phyloP scores from a whole-genome alignment of 2,113 vertebrate species.

The Sapayoa aenigma region DNA sequence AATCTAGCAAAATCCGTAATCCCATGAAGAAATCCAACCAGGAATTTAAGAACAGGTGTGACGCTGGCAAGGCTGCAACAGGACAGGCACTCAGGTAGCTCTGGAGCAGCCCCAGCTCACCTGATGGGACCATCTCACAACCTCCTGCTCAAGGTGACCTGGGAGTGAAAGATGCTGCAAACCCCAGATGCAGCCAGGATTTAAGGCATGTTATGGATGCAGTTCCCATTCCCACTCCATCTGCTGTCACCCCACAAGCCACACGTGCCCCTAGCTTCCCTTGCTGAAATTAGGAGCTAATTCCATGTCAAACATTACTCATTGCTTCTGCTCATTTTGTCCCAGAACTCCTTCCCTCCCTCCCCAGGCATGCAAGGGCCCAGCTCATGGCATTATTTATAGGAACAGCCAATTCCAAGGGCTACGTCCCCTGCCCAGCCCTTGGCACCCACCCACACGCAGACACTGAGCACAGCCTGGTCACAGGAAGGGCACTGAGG shows the following conservation, averaged over 20 bases:
- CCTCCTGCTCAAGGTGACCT: background rate
- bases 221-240: background rate
- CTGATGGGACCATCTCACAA: accelerated
- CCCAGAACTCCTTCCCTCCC: background rate
- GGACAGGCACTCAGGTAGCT: background rate
- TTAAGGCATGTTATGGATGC: accelerated
- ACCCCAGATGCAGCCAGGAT: accelerated
- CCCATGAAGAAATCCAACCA: background rate
- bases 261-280: accelerated
- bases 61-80: background rate
- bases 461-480: background rate
- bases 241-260: background rate
- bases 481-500: background rate
- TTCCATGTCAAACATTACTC: background rate
- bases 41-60: background rate
- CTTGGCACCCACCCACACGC: accelerated
- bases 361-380: background rate
- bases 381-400: background rate
- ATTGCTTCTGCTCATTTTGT: background rate
- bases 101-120: background rate
- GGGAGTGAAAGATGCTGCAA: background rate
- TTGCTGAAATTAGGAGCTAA: background rate
- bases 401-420: background rate
- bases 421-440: accelerated
- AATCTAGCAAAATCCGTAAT: background rate